Evolutionary conservation across 2,113 vertebrate species (phyloP), one percentile per base, ranked within the genome.

Genomic region (Mirounga angustirostris): DNA sequence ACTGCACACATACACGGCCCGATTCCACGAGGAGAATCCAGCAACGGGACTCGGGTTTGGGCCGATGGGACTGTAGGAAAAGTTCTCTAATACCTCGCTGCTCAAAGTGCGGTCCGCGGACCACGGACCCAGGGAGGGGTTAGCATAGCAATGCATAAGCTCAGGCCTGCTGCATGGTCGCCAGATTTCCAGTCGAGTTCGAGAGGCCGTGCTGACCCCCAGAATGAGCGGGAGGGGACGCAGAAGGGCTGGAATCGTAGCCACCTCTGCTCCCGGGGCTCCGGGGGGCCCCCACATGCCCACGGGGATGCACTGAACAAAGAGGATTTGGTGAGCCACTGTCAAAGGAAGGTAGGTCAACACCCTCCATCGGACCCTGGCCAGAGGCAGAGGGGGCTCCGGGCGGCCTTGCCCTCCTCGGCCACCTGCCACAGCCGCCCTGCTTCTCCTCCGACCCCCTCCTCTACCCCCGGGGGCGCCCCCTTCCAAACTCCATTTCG

Each of bases 361-460:
- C 8, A 33, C 24, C 58, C 40, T 14, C 63, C 46, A 1, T 67
- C 56, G 36, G 5, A 30, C 67, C 59, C 76, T 24, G 87, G 56
- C 16, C 28, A 5, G 26, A 24, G 36, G 6, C 69, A 10, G 33
- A 43, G 58, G 4, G 14, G 2, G 28, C n/a, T 43, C 65, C 7
- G 0, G 21, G 61, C 9, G 18, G 52, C 30, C 18, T 22, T 4
- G 24, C 50, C 50, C 65, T 11, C 15, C 82, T 6, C 76, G 4
- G 83, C 86, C 97, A 95, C 95, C 96, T 95, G 94, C 92, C 91
- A 22, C 50, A 30, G 73, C 83, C 87, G 6, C 74, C 69, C 81
- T 0, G 82, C 79, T 46, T 43, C 73, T 54, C 58, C 54, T 46
- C 71, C 56, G 10, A 13, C 46, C 73, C 58, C 30, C 88, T 78